Conservation (phyloP, 2,888 invertebrate genomes). For the Lasioglossum leucozonium region DNA sequence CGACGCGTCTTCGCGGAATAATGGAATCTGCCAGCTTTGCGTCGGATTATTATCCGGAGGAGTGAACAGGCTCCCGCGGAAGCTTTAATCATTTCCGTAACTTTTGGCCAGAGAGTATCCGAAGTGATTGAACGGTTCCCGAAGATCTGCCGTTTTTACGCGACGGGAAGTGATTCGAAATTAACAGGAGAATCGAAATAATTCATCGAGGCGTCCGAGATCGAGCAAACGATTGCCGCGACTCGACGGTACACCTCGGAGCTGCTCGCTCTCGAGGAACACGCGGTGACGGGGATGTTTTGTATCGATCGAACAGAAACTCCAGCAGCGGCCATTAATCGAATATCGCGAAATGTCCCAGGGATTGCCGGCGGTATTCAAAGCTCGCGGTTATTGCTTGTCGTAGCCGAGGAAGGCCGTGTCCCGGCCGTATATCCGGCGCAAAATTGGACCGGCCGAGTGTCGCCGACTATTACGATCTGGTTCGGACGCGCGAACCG, state of each 20-base stretch:
- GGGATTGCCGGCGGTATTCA: neutral
- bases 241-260: no score
- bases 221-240: no score
- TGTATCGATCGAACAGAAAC: neutral
- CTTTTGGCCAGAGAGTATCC: neutral
- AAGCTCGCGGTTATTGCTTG: neutral
- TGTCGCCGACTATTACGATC: neutral
- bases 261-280: neutral
- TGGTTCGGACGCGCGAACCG: neutral
- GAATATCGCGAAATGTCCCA: neutral
- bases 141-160: neutral
- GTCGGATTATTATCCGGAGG: no score
- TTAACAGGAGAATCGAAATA: neutral
- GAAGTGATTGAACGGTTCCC: neutral
- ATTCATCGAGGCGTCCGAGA: no score
- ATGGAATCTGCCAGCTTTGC: no score
- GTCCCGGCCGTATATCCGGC: neutral
- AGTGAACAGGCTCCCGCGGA: neutral
- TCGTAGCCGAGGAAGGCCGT: neutral
- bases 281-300: neutral
- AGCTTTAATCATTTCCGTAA: neutral
- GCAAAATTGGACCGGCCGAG: constrained; percentile 3
- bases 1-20: no score
- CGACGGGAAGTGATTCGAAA: no score
- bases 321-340: neutral